Evolutionary conservation across 2,888 invertebrate species (phyloP).

Genomic region (Chromoteleia sp.): DNA sequence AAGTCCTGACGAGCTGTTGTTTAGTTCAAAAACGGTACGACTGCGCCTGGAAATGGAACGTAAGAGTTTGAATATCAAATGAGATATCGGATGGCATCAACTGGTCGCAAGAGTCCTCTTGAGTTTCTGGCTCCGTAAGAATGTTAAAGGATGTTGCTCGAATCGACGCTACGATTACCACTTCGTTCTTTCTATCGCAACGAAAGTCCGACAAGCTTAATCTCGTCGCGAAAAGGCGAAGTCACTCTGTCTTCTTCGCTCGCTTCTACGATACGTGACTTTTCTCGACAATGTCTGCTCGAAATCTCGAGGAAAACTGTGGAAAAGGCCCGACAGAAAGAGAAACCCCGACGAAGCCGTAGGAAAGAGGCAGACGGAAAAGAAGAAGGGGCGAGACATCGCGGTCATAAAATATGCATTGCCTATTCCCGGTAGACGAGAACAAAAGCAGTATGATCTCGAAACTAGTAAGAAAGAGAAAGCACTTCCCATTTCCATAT

Average conservation of each 20-base stretch:
- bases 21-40: slow-evolving; percentile 44
- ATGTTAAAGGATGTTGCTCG: slow-evolving; percentile 62
- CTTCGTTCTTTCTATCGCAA: slow-evolving; percentile 61
- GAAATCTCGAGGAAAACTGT: slow-evolving; percentile 65
- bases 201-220: slow-evolving; percentile 69
- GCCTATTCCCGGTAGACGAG: slow-evolving; percentile 75
- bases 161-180: slow-evolving; percentile 69
- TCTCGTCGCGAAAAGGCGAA: slow-evolving; percentile 67
- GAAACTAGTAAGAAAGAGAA: slow-evolving; percentile 72
- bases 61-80: slow-evolving; percentile 66
- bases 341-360: slow-evolving; percentile 37
- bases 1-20: slow-evolving; percentile 52
- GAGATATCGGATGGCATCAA: slow-evolving; percentile 64
- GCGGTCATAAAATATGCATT: slow-evolving; percentile 81
- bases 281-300: slow-evolving; percentile 45
- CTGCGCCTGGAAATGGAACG: slow-evolving; percentile 44
- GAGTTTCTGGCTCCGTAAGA: slow-evolving; percentile 32
- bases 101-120: slow-evolving; percentile 56
- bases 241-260: slow-evolving; percentile 64
- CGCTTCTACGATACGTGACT: slow-evolving; percentile 70
- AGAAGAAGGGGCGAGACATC: slow-evolving; percentile 69
- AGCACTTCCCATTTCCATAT: slow-evolving; percentile 79
- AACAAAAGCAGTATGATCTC: slow-evolving; percentile 77
- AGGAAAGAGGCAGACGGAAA: slow-evolving; percentile 36
- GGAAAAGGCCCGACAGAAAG: slow-evolving; percentile 64